Evolutionary conservation across 2,888 invertebrate genomes (phyloP).

Genomic region (Chymomyza fuscimana): DNA sequence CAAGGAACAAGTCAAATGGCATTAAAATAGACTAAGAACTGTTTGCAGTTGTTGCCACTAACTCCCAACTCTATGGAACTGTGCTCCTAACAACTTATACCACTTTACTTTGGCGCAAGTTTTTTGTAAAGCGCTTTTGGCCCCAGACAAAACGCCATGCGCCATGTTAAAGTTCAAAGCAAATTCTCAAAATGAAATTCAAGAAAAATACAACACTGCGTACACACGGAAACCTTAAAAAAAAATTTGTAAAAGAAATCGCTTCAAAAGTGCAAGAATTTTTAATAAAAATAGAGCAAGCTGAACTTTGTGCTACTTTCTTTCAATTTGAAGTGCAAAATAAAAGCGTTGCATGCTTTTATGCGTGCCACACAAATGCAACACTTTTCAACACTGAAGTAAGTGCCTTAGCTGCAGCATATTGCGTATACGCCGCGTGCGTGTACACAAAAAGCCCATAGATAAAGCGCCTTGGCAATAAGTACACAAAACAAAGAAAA

Average conservation of each 20-base stretch:
- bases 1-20: conserved; percentile 1
- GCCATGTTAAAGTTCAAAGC: not conserved
- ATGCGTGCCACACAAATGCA: conserved; percentile 20
- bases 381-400: conserved; percentile 47
- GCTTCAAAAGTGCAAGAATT: not conserved
- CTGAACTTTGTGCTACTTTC: not conserved
- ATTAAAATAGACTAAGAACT: conserved; percentile 4
- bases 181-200: not conserved
- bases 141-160: conserved; percentile 21
- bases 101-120: conserved; percentile 60
- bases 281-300: conserved; percentile 1
- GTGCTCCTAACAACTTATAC: conserved; percentile 46
- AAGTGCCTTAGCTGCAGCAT: not conserved
- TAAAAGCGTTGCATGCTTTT: not conserved
- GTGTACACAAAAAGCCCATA: conserved; percentile 41
- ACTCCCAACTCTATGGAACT: conserved; percentile 4
- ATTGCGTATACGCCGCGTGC: conserved; percentile 37
- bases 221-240: not conserved
- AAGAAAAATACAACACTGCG: not conserved
- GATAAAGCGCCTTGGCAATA: conserved; percentile 49
- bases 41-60: not conserved
- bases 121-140: conserved; percentile 42
- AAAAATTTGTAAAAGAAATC: not conserved
- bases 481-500: conserved; percentile 45
- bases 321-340: not conserved